phyloP scores from a whole-genome alignment of 2,888 invertebrate genomes.

The Antitype chi region DNA sequence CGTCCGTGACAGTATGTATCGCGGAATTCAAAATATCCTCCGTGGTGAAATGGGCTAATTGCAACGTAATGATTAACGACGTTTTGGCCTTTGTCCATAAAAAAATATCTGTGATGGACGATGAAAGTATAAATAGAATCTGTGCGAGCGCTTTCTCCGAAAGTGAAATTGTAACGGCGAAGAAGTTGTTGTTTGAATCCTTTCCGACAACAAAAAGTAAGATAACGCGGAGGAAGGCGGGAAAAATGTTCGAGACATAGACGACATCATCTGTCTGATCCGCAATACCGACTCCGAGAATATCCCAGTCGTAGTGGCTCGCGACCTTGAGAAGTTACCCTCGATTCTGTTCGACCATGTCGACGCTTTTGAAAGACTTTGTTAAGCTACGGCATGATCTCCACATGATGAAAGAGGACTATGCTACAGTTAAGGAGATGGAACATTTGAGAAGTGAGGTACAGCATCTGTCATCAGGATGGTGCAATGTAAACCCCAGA shows the following conservation, averaged over 20 bases:
- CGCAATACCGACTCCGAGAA: conserved; percentile 10
- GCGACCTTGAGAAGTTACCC: conserved; percentile 8
- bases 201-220: neutral
- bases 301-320: conserved; percentile 11
- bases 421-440: conserved; percentile 5
- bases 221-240: neutral
- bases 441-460: neutral
- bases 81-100: neutral
- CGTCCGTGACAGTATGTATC: neutral
- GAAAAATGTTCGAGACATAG: neutral
- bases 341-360: conserved; percentile 5
- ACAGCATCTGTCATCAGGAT: neutral
- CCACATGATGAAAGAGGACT: conserved; percentile 4
- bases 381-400: conserved; percentile 8
- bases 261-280: conserved; percentile 6
- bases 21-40: conserved; percentile 7
- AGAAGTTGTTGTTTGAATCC: too few relatives aligned
- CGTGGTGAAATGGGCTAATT: conserved; percentile 7
- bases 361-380: conserved; percentile 2
- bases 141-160: too few relatives aligned
- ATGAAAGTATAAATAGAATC: neutral
- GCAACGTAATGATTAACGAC: conserved; percentile 5
- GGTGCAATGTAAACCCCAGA: neutral
- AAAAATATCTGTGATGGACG: neutral
- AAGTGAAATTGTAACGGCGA: too few relatives aligned